These are phyloP conservation scores for Trigoniulus corallinus DNA, from an alignment of 1,140 invertebrate genomes.

Conservation along the genomic window DNA sequence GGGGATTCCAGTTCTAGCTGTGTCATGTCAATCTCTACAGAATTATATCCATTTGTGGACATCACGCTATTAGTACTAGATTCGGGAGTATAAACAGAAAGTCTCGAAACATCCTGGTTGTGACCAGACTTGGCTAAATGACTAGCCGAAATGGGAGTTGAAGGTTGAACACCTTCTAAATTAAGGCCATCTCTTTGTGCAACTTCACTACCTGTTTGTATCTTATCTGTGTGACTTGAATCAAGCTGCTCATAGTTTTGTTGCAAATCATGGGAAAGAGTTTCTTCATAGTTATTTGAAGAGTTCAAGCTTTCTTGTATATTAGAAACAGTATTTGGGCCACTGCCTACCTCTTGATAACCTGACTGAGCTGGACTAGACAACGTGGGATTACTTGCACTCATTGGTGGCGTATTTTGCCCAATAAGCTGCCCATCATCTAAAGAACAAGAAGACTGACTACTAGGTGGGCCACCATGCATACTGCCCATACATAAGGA, in stretches of 20 bases:
- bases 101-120: constrained; percentile 39
- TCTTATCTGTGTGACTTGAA: background rate
- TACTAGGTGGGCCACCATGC: constrained; percentile 6
- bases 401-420: constrained; percentile 8
- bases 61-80: constrained; percentile 69
- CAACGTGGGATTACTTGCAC: constrained; percentile 6
- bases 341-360: background rate
- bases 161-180: background rate
- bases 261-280: constrained; percentile 15
- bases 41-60: constrained; percentile 47
- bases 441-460: constrained; percentile 6
- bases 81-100: constrained; percentile 67
- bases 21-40: constrained; percentile 64
- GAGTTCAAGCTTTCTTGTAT: constrained; percentile 7
- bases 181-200: constrained; percentile 16
- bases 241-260: constrained; percentile 19
- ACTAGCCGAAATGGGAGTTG: background rate
- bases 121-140: background rate
- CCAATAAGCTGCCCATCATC: constrained; percentile 3
- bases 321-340: background rate
- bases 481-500: background rate
- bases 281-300: constrained; percentile 14
- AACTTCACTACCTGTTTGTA: constrained; percentile 27
- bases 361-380: background rate
- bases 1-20: constrained; percentile 71